phyloP scores from a whole-genome alignment of 2,888 invertebrate species.

The Cosmia trapezina region DNA sequence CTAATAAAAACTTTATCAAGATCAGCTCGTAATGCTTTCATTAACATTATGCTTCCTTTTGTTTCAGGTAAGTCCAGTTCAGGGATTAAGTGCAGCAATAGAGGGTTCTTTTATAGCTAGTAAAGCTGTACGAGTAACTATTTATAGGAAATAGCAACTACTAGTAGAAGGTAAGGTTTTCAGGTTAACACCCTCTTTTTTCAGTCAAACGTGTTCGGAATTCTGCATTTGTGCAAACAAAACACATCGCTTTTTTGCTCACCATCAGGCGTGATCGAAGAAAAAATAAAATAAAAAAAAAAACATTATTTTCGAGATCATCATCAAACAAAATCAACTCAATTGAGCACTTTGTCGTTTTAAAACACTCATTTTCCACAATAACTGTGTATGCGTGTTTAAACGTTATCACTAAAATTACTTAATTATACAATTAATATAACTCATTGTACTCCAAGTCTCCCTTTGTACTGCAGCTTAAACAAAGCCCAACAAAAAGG shows the following conservation, averaged over 20 bases:
- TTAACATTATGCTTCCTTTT: conserved; percentile 67
- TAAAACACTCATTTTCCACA: neutral
- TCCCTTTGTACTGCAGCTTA: conserved; percentile 7
- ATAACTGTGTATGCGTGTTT: conserved; percentile 20
- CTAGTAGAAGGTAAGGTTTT: conserved; percentile 6
- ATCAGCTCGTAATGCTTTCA: conserved; percentile 62
- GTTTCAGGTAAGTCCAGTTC: conserved; percentile 72
- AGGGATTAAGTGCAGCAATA: conserved; percentile 49
- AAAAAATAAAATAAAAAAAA: too few species aligned
- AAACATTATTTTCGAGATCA: too few species aligned
- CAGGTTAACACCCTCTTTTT: neutral
- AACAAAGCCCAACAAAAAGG: conserved; percentile 43
- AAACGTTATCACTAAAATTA: conserved; percentile 18
- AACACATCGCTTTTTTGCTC: too few species aligned
- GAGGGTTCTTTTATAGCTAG: conserved; percentile 28
- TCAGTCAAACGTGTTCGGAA: neutral
- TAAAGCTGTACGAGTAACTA: conserved; percentile 3
- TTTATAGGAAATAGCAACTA: neutral
- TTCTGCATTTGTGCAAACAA: too few species aligned
- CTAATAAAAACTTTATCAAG: conserved; percentile 44
- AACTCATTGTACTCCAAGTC: conserved; percentile 4
- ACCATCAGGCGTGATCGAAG: too few species aligned
- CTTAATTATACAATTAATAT: conserved; percentile 31
- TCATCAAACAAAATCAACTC: too few species aligned
- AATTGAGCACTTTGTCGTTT: neutral